Evolutionary conservation across 1,140 invertebrate species (phyloP).

Genomic region (Orchestia grillus): DNA sequence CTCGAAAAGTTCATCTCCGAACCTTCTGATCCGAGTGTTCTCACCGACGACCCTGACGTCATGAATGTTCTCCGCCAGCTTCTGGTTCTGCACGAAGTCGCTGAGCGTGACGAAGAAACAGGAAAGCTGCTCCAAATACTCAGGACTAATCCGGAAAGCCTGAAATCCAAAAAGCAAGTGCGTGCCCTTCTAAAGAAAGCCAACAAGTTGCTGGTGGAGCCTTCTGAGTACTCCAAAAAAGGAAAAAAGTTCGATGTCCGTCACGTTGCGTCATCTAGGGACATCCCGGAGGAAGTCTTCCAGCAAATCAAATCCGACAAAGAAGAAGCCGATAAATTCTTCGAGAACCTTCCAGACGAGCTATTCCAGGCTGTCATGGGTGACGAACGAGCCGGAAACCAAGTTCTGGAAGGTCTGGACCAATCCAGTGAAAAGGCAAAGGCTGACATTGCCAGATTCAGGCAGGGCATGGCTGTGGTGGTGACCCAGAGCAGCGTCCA

Average conservation of each 20-base stretch:
- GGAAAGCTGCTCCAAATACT: slow-evolving; percentile 63
- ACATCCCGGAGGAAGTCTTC: slow-evolving; percentile 67
- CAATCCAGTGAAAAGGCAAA: slow-evolving; percentile 72
- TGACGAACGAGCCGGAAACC: slow-evolving; percentile 74
- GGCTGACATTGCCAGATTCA: slow-evolving; percentile 64
- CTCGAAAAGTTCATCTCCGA: slow-evolving; percentile 77
- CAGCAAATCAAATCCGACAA: slow-evolving; percentile 66
- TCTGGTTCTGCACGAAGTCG: slow-evolving; percentile 80
- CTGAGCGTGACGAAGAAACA: slow-evolving; percentile 69
- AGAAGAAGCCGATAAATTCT: slow-evolving; percentile 66
- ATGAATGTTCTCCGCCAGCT: slow-evolving; percentile 80
- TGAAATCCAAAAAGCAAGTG: slow-evolving; percentile 65
- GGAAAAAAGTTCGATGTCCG: slow-evolving; percentile 63
- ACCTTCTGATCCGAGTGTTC: slow-evolving; percentile 75
- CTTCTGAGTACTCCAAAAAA: slow-evolving; percentile 56
- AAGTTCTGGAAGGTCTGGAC: slow-evolving; percentile 73
- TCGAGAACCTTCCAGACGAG: slow-evolving; percentile 64
- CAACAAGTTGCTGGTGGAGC: slow-evolving; percentile 59
- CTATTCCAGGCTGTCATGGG: slow-evolving; percentile 74
- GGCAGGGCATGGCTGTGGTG: slow-evolving; percentile 71
- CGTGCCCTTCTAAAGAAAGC: slow-evolving; percentile 62
- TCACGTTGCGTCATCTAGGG: slow-evolving; percentile 66
- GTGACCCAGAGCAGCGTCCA: slow-evolving; percentile 84
- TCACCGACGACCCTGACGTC: slow-evolving; percentile 77
- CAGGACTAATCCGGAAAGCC: slow-evolving; percentile 73